Conservation (phyloP, 2,113 vertebrate species). For the Mixornis gularis region DNA sequence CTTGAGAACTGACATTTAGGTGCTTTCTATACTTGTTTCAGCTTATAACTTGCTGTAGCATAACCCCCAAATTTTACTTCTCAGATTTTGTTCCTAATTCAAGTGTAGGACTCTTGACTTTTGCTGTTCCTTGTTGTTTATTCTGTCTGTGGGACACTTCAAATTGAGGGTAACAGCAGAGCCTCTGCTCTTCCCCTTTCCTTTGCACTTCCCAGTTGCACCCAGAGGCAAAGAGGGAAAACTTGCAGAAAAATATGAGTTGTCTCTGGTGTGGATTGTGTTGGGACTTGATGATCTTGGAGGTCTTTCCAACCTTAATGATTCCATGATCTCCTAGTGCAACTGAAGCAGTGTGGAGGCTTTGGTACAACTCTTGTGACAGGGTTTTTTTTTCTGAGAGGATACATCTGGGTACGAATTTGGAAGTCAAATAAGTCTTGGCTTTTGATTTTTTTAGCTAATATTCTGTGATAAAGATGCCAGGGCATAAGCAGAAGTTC, state of each 20-base stretch:
- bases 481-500: neutral
- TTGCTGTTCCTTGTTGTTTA: neutral
- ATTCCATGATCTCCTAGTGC: neutral
- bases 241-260: neutral
- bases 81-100: neutral
- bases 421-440: neutral
- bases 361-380: neutral
- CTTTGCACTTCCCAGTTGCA: neutral
- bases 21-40: neutral
- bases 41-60: neutral
- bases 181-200: neutral
- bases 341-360: neutral
- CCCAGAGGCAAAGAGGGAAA: neutral
- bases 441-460: neutral
- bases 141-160: neutral
- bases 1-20: neutral
- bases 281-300: neutral
- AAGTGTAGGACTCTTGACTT: neutral
- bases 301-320: neutral
- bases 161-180: neutral
- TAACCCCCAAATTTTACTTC: neutral
- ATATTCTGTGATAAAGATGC: neutral
- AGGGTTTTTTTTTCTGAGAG: neutral
- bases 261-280: neutral
- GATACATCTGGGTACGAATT: neutral